Percentiles rank a stretch among this genome's conserved stretches.
Conservation (phyloP, 2,113 vertebrate species). For the Ammodytes dubius region DNA sequence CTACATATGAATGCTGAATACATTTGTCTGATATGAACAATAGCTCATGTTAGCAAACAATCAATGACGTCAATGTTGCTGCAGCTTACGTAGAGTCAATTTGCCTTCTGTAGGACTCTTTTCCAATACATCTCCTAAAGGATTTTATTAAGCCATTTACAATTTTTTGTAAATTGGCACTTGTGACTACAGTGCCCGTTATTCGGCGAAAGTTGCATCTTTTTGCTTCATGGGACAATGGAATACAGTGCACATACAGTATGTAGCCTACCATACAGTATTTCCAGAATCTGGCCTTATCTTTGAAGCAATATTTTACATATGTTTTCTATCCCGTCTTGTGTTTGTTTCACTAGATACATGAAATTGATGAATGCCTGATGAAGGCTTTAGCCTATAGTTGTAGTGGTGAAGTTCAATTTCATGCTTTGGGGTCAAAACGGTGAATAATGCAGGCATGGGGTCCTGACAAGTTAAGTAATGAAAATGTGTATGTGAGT, state of each 20-base stretch:
- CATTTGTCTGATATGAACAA: too few relatives aligned
- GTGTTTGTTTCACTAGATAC: background rate
- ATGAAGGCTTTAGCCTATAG: background rate
- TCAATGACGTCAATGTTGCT: too few relatives aligned
- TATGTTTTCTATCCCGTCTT: background rate
- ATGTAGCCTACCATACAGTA: too few relatives aligned
- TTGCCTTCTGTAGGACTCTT: background rate
- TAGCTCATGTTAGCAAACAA: too few relatives aligned
- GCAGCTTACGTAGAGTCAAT: background rate
- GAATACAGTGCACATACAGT: too few relatives aligned
- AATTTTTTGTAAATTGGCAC: too few relatives aligned
- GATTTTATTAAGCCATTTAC: too few relatives aligned
- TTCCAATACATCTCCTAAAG: too few relatives aligned
- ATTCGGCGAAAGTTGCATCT: background rate
- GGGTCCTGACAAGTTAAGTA: background rate
- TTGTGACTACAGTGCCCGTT: background rate
- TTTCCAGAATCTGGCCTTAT: background rate
- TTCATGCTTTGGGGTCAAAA: background rate
- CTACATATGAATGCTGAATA: too few relatives aligned
- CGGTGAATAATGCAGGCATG: background rate
- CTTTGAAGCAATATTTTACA: background rate
- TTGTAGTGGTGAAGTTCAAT: background rate
- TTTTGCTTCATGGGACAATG: too few relatives aligned
- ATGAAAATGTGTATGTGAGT: conserved; percentile 8
- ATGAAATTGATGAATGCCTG: background rate